These are phyloP conservation scores for Axis porcinus DNA, from an alignment of 2,113 vertebrate genomes.

Conservation along the genomic window DNA sequence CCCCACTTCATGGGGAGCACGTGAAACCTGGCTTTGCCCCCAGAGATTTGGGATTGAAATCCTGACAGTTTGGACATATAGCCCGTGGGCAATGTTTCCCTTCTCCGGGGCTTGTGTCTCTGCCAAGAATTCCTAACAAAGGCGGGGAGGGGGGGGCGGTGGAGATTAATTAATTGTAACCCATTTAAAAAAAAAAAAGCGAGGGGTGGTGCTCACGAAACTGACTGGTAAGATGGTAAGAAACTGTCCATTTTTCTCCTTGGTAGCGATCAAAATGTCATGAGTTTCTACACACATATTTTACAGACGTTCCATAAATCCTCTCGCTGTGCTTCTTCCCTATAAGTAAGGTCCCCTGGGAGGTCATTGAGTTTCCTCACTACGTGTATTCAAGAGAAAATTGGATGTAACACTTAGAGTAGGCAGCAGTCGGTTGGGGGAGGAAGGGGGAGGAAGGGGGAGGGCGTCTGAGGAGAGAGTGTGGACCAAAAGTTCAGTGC, in stretches of 20 bases:
- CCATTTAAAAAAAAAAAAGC: constrained; percentile 21
- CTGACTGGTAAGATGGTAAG: constrained; percentile 28
- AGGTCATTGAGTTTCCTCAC: constrained; percentile 61
- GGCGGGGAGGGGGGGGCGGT: not conserved
- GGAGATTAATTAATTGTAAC: constrained; percentile 71
- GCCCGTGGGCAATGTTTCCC: constrained; percentile 66
- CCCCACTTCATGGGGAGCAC: not conserved
- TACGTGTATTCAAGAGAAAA: constrained; percentile 63
- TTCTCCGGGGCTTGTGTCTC: constrained; percentile 54
- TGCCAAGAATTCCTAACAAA: constrained; percentile 74
- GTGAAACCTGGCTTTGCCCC: constrained; percentile 39
- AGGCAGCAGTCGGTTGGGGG: not conserved
- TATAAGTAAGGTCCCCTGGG: constrained; percentile 62
- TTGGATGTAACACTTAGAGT: constrained; percentile 61
- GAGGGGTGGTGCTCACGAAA: not conserved
- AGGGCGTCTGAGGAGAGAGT: not conserved
- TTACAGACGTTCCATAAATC: constrained; percentile 64
- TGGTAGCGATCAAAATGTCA: constrained; percentile 56
- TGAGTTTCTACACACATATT: constrained; percentile 50
- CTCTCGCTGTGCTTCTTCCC: not conserved
- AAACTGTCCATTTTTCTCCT: constrained; percentile 62
- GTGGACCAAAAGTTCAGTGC: not conserved
- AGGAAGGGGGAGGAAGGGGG: not conserved
- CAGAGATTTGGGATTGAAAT: constrained; percentile 58
- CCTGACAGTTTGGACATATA: constrained; percentile 72